Conservation (phyloP, 2,888 invertebrate species). For the Erebia ligea region DNA sequence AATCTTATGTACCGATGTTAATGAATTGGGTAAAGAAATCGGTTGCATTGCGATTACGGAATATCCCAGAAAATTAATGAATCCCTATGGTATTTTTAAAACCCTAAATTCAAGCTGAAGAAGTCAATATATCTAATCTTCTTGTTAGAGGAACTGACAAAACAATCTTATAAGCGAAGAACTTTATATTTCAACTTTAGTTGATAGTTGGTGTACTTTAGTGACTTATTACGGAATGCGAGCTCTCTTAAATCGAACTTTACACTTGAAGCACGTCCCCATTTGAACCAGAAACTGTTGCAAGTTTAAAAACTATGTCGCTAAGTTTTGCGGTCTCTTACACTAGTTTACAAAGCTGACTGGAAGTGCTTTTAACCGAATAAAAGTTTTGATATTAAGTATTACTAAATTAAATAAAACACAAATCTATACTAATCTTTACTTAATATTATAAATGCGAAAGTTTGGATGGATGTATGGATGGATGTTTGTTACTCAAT, state of each 20-base stretch:
- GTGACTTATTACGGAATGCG: conserved; percentile 16
- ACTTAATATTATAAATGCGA: too few relatives aligned
- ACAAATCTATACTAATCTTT: too few relatives aligned
- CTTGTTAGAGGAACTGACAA: background rate
- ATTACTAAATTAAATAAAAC: background rate
- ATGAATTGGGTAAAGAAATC: too few relatives aligned
- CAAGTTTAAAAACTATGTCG: conserved; percentile 16
- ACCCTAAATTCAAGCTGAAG: too few relatives aligned
- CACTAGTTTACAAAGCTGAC: conserved; percentile 11
- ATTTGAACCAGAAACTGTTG: conserved; percentile 12
- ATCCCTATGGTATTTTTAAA: too few relatives aligned
- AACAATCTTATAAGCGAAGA: background rate
- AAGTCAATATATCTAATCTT: too few relatives aligned
- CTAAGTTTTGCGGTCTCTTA: conserved; percentile 8
- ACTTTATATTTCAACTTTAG: conserved; percentile 1
- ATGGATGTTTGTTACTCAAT: too few relatives aligned
- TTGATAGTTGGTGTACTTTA: conserved; percentile 11
- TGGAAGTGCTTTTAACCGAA: conserved; percentile 5
- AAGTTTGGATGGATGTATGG: too few relatives aligned
- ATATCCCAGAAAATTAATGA: too few relatives aligned
- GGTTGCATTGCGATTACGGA: too few relatives aligned
- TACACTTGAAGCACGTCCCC: conserved; percentile 22
- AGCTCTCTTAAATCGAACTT: conserved; percentile 16
- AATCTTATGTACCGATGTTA: too few relatives aligned
- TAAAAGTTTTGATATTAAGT: background rate